phyloP scores from a whole-genome alignment of 92 coral and sea anemone species.

The Phenganax subtilis region DNA sequence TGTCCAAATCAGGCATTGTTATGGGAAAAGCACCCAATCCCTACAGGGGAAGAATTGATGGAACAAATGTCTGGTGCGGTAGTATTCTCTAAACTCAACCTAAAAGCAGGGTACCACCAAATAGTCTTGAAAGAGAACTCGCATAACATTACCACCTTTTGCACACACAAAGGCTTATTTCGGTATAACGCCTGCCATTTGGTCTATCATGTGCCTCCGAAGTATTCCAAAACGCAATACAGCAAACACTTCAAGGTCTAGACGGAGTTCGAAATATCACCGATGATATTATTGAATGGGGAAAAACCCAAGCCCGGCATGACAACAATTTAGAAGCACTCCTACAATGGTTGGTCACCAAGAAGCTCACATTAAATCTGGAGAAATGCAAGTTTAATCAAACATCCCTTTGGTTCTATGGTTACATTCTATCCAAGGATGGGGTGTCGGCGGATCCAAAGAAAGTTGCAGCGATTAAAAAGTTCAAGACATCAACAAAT shows the following conservation, averaged over 20 bases:
- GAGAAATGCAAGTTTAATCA: constrained; percentile 32
- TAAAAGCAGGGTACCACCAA: not conserved
- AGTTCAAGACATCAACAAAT: constrained; percentile 2
- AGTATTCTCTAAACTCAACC: not conserved
- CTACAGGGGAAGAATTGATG: too few relatives aligned
- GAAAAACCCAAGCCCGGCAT: not conserved
- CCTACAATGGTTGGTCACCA: not conserved
- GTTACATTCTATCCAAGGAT: constrained; percentile 26
- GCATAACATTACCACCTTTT: too few relatives aligned
- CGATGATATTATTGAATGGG: not conserved
- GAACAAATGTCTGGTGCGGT: not conserved
- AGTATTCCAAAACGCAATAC: too few relatives aligned
- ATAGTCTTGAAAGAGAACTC: not conserved
- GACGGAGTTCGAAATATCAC: not conserved
- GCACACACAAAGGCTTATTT: not conserved
- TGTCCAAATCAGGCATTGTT: not conserved
- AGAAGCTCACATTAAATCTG: not conserved
- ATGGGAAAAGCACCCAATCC: not conserved
- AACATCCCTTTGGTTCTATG: constrained; percentile 39
- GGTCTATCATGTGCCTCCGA: not conserved
- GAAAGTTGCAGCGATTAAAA: constrained; percentile 22
- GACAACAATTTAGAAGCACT: constrained; percentile 3
- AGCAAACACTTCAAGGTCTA: not conserved
- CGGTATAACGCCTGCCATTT: not conserved
- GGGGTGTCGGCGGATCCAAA: constrained; percentile 36